These are phyloP conservation scores for Caenorhabditis doughertyi DNA, from an alignment of 2,888 invertebrate genomes.

Conservation along the genomic window DNA sequence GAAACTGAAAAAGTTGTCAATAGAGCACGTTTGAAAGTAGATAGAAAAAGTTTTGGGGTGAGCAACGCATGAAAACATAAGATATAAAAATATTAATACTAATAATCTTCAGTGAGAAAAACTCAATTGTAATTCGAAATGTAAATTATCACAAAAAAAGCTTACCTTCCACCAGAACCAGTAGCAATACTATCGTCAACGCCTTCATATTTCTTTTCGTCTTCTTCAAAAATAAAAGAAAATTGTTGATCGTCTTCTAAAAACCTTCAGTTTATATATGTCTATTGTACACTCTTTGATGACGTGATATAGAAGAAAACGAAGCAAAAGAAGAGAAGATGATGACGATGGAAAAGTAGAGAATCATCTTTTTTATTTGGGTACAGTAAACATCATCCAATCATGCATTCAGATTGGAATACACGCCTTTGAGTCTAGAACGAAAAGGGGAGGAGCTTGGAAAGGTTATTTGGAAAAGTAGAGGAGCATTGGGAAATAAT, in stretches of 20 bases:
- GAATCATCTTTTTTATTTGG: slow-evolving; percentile 5
- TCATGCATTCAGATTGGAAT: background rate
- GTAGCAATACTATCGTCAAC: background rate
- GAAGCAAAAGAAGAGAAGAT: slow-evolving; percentile 12
- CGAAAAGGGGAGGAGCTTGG: background rate
- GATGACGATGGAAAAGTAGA: slow-evolving; percentile 34
- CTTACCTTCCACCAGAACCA: slow-evolving; percentile 15
- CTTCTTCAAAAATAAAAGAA: background rate
- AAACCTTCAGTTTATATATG: slow-evolving; percentile 23
- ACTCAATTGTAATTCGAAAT: background rate
- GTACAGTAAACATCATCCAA: slow-evolving; percentile 29
- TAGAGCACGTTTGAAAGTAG: too few relatives aligned
- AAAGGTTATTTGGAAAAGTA: background rate
- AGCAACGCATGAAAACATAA: too few relatives aligned
- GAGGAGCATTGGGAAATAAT: background rate
- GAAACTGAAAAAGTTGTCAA: slow-evolving; percentile 15
- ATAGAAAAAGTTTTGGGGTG: too few relatives aligned
- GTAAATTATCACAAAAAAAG: background rate
- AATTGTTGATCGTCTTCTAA: slow-evolving; percentile 9
- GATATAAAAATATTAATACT: too few relatives aligned
- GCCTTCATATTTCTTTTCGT: background rate
- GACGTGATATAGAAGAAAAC: slow-evolving; percentile 12
- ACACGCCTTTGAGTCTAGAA: slow-evolving; percentile 19
- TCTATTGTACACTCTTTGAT: slow-evolving; percentile 14
- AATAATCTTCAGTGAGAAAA: background rate